Conservation (phyloP, 1,140 invertebrate species). For the Oscheius sp. region DNA sequence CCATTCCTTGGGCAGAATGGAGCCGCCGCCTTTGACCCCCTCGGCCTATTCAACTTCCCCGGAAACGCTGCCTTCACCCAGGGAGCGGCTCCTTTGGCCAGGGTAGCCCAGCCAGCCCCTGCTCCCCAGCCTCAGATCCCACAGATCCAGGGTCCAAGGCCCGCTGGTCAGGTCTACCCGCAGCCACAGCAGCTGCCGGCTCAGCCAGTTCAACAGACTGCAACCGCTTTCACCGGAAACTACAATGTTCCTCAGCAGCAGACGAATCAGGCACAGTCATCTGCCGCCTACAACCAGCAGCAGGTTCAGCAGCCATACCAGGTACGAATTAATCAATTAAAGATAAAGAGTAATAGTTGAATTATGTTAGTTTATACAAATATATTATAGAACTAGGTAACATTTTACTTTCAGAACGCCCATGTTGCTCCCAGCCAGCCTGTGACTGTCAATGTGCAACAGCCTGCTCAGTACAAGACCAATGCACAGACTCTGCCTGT, state of each 20-base stretch:
- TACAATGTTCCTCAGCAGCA: constrained; percentile 9
- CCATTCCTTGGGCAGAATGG: constrained; percentile 11
- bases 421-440: constrained; percentile 34
- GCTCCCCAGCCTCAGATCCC: background rate
- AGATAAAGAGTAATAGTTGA: no score
- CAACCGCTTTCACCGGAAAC: constrained; percentile 3
- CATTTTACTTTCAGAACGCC: constrained; percentile 1
- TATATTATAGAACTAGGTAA: background rate
- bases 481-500: constrained; percentile 25
- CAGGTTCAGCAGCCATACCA: background rate
- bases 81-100: background rate
- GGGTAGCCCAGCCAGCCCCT: background rate
- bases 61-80: background rate
- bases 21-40: constrained; percentile 10
- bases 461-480: constrained; percentile 11
- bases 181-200: background rate
- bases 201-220: constrained; percentile 3
- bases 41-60: constrained; percentile 18
- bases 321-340: background rate
- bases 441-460: constrained; percentile 27
- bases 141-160: no score
- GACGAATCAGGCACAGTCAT: constrained; percentile 14
- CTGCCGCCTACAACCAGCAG: constrained; percentile 1
- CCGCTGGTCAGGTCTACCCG: background rate
- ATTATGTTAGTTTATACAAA: no score